Evolutionary conservation across 2,797 vertebrate species (phyloP).

Genomic region (Leptoclinus maculatus): DNA sequence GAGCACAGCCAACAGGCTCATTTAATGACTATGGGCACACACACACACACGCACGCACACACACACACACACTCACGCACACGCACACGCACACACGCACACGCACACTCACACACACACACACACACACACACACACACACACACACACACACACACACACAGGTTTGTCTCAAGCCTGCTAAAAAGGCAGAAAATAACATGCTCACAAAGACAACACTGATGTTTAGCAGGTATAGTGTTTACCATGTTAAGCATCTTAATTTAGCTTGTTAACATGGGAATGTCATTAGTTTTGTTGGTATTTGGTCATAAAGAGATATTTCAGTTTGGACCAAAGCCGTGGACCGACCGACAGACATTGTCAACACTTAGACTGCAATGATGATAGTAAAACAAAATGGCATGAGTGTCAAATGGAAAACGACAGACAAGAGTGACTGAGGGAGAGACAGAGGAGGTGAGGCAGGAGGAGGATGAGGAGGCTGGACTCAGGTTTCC

Average conservation of each 20-base stretch:
- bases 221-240: neutral
- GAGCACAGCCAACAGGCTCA: conserved; percentile 51
- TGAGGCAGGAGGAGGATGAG: conserved; percentile 44
- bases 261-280: too few species aligned
- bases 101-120: conserved; percentile 19
- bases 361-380: neutral
- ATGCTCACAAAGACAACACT: neutral
- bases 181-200: neutral
- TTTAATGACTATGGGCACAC: conserved; percentile 38
- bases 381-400: neutral
- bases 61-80: neutral
- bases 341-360: neutral
- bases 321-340: neutral
- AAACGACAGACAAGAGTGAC: conserved; percentile 9
- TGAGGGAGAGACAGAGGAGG: conserved; percentile 31
- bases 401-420: neutral
- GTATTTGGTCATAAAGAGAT: neutral
- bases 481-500: conserved; percentile 67
- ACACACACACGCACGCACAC: conserved; percentile 22
- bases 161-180: neutral
- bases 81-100: neutral
- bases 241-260: too few species aligned
- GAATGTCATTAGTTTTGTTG: neutral
- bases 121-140: neutral
- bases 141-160: conserved; percentile 10